Evolutionary conservation across 1,140 invertebrate species (phyloP).

Genomic region (Drosophila athabasca): DNA sequence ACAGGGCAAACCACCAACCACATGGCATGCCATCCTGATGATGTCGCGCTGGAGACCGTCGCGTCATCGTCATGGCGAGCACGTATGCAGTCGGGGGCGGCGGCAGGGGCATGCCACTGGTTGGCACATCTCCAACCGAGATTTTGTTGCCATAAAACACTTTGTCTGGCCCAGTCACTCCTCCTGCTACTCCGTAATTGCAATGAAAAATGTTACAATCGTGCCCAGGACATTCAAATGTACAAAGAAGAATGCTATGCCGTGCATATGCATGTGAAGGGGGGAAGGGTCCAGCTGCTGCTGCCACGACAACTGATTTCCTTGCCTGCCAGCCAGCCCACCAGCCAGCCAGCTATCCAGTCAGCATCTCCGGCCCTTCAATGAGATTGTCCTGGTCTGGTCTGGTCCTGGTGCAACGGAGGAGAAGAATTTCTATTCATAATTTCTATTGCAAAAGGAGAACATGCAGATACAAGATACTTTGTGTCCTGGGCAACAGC

Average conservation of each 20-base stretch:
- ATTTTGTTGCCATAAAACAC: slow-evolving; percentile 72
- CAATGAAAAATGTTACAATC: slow-evolving; percentile 75
- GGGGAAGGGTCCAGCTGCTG: slow-evolving; percentile 16
- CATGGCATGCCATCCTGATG: slow-evolving; percentile 17
- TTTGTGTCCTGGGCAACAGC: slow-evolving; percentile 64
- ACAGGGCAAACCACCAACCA: not conserved
- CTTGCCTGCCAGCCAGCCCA: slow-evolving; percentile 7
- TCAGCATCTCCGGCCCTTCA: slow-evolving; percentile 38
- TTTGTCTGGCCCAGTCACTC: slow-evolving; percentile 29
- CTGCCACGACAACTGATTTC: slow-evolving; percentile 55
- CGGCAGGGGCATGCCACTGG: not conserved
- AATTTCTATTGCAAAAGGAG: slow-evolving; percentile 48
- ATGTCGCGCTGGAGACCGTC: slow-evolving; percentile 24
- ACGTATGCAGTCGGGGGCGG: slow-evolving; percentile 27
- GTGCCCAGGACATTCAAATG: slow-evolving; percentile 70
- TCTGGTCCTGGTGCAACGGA: slow-evolving; percentile 32
- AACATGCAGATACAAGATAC: slow-evolving; percentile 72
- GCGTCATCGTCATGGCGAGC: slow-evolving; percentile 47
- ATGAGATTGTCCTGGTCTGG: slow-evolving; percentile 37
- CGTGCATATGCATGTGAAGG: slow-evolving; percentile 5
- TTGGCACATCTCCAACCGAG: slow-evolving; percentile 73
- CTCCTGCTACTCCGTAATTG: slow-evolving; percentile 40
- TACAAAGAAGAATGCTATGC: slow-evolving; percentile 25
- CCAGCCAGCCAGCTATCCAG: not conserved
- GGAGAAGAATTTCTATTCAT: slow-evolving; percentile 59